Conservation (phyloP, 2,113 vertebrate genomes). For the Eupsittula cactorum region DNA sequence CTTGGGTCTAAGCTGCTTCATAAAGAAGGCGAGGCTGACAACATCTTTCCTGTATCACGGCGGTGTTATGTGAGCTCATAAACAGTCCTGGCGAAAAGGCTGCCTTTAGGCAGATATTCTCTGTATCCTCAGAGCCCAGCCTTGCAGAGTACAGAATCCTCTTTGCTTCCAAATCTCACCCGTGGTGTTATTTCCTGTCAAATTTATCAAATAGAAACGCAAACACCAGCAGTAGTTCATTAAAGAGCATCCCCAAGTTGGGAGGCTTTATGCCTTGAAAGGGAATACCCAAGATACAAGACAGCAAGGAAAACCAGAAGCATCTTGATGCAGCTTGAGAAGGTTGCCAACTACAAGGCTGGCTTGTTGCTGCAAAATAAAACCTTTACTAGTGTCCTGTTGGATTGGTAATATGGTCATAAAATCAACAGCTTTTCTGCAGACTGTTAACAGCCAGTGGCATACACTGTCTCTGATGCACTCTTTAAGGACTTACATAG, state of each 20-base stretch:
- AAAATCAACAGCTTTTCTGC: background rate
- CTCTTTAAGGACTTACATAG: background rate
- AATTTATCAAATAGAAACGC: background rate
- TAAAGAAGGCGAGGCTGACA: background rate
- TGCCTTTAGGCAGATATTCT: background rate
- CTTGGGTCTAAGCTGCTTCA: background rate
- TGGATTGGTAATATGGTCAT: background rate
- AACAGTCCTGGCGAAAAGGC: background rate
- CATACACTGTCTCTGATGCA: background rate
- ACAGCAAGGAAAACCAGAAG: slow-evolving; percentile 21
- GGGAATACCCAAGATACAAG: background rate
- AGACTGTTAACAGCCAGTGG: background rate
- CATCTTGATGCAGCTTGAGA: background rate
- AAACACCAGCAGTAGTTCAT: background rate
- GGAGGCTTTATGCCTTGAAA: background rate
- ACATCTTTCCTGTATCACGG: background rate
- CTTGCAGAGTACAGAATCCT: background rate
- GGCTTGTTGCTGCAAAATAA: slow-evolving; percentile 1
- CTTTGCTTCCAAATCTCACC: background rate
- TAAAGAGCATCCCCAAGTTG: background rate
- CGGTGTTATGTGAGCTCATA: background rate
- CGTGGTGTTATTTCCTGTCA: background rate
- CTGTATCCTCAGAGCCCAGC: background rate
- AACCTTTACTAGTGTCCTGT: slow-evolving; percentile 4
- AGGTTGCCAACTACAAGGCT: background rate